Conservation (phyloP, 2,797 vertebrate species). For the Darevskia mixta region DNA sequence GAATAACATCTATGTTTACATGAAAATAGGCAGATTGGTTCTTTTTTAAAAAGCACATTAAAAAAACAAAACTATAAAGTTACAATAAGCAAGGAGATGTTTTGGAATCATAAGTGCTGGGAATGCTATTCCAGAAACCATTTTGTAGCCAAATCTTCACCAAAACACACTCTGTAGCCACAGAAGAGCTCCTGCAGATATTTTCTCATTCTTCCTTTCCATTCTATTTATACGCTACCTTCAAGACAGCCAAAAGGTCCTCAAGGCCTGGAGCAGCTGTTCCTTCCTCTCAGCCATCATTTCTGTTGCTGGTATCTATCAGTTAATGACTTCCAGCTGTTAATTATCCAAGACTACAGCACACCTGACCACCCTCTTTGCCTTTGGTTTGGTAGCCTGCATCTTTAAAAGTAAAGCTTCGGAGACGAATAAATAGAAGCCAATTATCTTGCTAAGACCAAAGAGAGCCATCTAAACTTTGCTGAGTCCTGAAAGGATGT, state of each 20-base stretch:
- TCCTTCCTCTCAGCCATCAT: slow-evolving; percentile 41
- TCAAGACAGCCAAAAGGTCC: slow-evolving; percentile 55
- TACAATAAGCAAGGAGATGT: neutral
- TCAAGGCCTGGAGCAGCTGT: slow-evolving; percentile 43
- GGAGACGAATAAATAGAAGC: slow-evolving; percentile 38
- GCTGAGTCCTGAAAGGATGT: slow-evolving; percentile 30
- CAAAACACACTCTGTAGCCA: neutral
- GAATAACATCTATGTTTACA: neutral
- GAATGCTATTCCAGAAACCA: slow-evolving; percentile 34
- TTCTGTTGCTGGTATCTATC: slow-evolving; percentile 46
- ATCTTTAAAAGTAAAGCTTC: slow-evolving; percentile 43
- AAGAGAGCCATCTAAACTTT: slow-evolving; percentile 16
- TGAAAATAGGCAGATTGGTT: neutral
- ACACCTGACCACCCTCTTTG: slow-evolving; percentile 58
- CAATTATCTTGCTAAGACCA: slow-evolving; percentile 15
- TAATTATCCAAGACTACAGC: slow-evolving; percentile 59
- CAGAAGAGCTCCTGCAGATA: neutral
- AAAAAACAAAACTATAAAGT: neutral
- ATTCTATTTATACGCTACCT: slow-evolving; percentile 35
- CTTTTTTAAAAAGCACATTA: neutral
- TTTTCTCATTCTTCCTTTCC: slow-evolving; percentile 50
- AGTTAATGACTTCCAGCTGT: slow-evolving; percentile 62
- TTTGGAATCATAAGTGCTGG: neutral
- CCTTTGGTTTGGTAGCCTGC: slow-evolving; percentile 66
- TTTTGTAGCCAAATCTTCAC: neutral